Evolutionary conservation across 2,888 invertebrate species (phyloP), one percentile per base, ranked within the genome.

Genomic region (Lasioglossum villosulum): DNA sequence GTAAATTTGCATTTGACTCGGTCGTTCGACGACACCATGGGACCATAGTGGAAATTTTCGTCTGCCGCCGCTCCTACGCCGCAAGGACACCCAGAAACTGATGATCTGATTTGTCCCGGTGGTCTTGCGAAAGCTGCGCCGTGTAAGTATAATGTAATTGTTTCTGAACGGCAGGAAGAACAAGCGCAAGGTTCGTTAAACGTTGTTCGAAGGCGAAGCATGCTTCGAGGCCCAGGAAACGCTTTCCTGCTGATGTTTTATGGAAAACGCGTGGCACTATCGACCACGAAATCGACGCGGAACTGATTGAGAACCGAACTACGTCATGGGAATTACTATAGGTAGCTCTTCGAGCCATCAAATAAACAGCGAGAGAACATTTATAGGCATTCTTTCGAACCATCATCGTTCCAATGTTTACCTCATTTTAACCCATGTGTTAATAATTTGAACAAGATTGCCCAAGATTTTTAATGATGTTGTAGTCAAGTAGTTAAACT

Each of bases 181-280:
- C 77, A 81, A 78, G 72, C 66, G 48, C n/a, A 34, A 68, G 84
- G 71, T 84, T 90, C 78, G 83, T 93, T 91, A 91, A 84, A 79
- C 78, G 88, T 80, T 84, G 80, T 92, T 93, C 90, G 87, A 90
- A 92, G 83, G 90, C 92, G 83, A 83, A 86, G 85, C 92, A 93
- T 93, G 92, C 86, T 80, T 90, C 37, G 68, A 75, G 23, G 23
- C 81, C 86, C 88, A 90, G 91, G 91, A 92, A 91, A 82, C 86
- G 82, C 91, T 92, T 92, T 91, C 88, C 86, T 91, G 72, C 88
- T 90, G 89, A 92, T 92, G 91, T 91, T 93, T 92, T 91, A 91
- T 92, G 90, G 91, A 93, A 92, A 91, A 82, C 90, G 77, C 87
- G 88, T 89, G 48, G 75, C 71, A 52, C 78, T 66, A 86, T 37